These are phyloP conservation scores for Stenchaetothrips biformis DNA, from an alignment of 2,888 invertebrate genomes.

Conservation along the genomic window DNA sequence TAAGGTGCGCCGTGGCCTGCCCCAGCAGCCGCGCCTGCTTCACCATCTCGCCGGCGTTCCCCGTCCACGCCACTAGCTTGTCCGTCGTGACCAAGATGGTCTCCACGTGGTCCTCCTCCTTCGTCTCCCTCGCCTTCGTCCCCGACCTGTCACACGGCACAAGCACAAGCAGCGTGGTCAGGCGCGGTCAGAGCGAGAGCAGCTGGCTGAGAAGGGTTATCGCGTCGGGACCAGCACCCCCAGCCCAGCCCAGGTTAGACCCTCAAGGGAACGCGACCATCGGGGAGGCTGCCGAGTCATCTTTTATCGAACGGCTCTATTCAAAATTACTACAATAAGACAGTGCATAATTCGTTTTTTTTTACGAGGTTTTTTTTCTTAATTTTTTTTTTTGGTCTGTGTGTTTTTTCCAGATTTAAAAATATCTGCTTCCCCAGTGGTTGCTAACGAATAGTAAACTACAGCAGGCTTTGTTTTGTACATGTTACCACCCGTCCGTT, in stretches of 20 bases:
- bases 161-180: not conserved
- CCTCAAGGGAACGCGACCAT: not conserved
- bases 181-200: not conserved
- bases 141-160: conserved; percentile 47
- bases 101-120: conserved; percentile 81
- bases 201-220: not conserved
- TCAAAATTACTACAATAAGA: too few species aligned
- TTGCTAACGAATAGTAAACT: conserved; percentile 27
- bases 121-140: conserved; percentile 58
- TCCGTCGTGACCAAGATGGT: conserved; percentile 86
- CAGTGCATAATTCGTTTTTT: too few species aligned
- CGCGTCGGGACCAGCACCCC: not conserved
- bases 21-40: conserved; percentile 85
- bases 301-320: too few species aligned
- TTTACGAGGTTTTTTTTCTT: too few species aligned
- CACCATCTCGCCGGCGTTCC: conserved; percentile 91
- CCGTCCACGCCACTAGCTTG: conserved; percentile 74
- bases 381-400: not conserved
- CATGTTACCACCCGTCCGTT: not conserved
- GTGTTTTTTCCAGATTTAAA: not conserved
- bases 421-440: conserved; percentile 28
- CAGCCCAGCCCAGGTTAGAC: not conserved
- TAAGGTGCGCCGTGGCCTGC: conserved; percentile 89
- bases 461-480: not conserved
- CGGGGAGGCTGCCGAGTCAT: not conserved